phyloP scores from a whole-genome alignment of 2,113 vertebrate genomes.

The Tautogolabrus adspersus region DNA sequence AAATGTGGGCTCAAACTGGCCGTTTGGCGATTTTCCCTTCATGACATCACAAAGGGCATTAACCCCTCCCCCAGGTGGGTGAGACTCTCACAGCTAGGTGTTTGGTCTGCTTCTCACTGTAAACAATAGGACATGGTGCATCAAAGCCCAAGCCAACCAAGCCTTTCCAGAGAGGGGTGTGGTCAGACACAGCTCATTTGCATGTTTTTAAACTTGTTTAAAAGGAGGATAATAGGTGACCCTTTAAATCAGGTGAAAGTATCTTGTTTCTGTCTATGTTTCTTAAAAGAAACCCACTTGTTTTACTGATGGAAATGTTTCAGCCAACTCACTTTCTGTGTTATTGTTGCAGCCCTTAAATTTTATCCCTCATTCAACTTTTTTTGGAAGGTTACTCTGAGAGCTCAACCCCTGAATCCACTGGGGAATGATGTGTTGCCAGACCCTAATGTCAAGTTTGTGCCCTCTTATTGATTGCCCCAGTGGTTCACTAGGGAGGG shows the following conservation, averaged over 20 bases:
- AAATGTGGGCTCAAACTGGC: too few species aligned
- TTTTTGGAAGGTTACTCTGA: slow-evolving; percentile 9
- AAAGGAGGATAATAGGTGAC: too few species aligned
- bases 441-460: slow-evolving; percentile 12
- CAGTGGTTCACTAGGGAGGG: not conserved
- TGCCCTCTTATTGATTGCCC: slow-evolving; percentile 13
- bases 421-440: not conserved
- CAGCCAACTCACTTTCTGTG: slow-evolving; percentile 13
- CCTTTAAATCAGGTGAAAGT: not conserved
- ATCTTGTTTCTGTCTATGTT: not conserved
- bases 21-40: too few species aligned
- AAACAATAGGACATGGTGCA: too few species aligned
- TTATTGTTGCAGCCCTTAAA: not conserved
- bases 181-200: too few species aligned
- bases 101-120: too few species aligned
- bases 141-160: too few species aligned
- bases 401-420: slow-evolving; percentile 10
- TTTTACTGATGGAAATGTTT: not conserved
- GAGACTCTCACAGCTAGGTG: too few species aligned
- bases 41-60: too few species aligned
- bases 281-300: not conserved
- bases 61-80: too few species aligned
- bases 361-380: not conserved
- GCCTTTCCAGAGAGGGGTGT: too few species aligned
- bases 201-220: too few species aligned